phyloP scores from a whole-genome alignment of 2,888 invertebrate genomes.

The Digitonthophagus gazella region DNA sequence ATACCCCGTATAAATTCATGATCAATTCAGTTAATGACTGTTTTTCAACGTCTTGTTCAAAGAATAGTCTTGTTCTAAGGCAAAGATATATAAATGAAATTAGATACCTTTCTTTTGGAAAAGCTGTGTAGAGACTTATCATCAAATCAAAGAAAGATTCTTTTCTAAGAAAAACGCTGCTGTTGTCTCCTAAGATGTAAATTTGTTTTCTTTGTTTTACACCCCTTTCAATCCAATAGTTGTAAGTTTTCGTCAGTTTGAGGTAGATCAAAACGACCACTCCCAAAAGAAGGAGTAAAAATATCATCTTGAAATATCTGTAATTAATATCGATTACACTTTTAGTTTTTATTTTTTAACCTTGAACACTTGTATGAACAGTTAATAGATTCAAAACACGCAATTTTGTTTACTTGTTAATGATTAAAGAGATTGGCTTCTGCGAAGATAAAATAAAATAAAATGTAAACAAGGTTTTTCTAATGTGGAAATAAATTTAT shows the following conservation, averaged over 20 bases:
- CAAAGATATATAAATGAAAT: neutral
- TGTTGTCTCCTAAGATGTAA: neutral
- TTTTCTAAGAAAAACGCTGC: neutral
- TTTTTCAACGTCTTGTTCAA: too few species aligned
- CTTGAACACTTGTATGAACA: neutral
- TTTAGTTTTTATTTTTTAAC: neutral
- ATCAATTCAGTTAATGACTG: too few species aligned
- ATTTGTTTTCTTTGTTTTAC: constrained; percentile 18
- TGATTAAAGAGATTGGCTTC: too few species aligned
- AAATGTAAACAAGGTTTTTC: too few species aligned
- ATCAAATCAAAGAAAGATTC: constrained; percentile 1
- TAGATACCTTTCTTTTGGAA: constrained; percentile 17
- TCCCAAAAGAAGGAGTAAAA: constrained; percentile 1
- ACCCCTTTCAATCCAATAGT: constrained; percentile 13
- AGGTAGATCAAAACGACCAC: constrained; percentile 7
- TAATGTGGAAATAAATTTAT: too few species aligned
- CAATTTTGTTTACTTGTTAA: neutral
- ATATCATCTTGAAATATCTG: too few species aligned
- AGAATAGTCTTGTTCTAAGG: too few species aligned
- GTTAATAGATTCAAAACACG: neutral
- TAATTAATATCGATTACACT: too few species aligned
- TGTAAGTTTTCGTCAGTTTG: constrained; percentile 11
- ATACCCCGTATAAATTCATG: too few species aligned
- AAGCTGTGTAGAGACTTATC: neutral
- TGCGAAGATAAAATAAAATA: too few species aligned